These are phyloP conservation scores for Synaphobranchus kaupii DNA, from an alignment of 2,797 vertebrate genomes.

Conservation along the genomic window DNA sequence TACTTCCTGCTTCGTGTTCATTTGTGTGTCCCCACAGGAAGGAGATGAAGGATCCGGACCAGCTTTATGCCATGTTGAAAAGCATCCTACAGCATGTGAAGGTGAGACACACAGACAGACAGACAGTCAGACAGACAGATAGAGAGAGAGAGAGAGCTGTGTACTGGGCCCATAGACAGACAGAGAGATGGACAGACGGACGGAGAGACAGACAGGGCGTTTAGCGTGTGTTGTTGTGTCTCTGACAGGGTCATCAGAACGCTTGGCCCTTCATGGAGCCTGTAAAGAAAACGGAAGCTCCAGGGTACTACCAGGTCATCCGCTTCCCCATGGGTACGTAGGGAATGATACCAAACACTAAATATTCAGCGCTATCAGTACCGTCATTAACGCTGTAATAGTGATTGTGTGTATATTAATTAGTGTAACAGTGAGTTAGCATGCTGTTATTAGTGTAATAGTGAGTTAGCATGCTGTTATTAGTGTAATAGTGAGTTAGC, in stretches of 20 bases:
- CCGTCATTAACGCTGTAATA: no score
- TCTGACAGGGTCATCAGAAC: slow-evolving; percentile 91
- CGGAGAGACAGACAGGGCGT: not conserved
- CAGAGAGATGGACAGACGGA: not conserved
- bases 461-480: not conserved
- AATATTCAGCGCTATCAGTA: not conserved
- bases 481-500: not conserved
- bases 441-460: not conserved
- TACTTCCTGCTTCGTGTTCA: not conserved
- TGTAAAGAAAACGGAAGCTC: slow-evolving; percentile 98
- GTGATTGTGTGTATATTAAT: not conserved
- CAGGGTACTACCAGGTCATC: slow-evolving; percentile 99
- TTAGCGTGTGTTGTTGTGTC: slow-evolving; percentile 41
- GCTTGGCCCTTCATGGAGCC: slow-evolving; percentile 99
- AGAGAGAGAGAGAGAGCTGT: not conserved
- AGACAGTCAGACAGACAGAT: slow-evolving; percentile 1
- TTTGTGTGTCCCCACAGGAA: slow-evolving; percentile 75
- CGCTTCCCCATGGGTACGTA: slow-evolving; percentile 98
- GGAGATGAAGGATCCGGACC: slow-evolving; percentile 95
- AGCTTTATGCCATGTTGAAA: slow-evolving; percentile 92
- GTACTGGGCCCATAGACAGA: no score
- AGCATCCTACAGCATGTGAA: slow-evolving; percentile 96
- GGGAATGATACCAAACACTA: slow-evolving; percentile 13
- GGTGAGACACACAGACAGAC: slow-evolving; percentile 66
- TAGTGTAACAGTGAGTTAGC: not conserved